Conservation (phyloP, 2,797 vertebrate species). For the Hyperoplus lanceolatus region DNA sequence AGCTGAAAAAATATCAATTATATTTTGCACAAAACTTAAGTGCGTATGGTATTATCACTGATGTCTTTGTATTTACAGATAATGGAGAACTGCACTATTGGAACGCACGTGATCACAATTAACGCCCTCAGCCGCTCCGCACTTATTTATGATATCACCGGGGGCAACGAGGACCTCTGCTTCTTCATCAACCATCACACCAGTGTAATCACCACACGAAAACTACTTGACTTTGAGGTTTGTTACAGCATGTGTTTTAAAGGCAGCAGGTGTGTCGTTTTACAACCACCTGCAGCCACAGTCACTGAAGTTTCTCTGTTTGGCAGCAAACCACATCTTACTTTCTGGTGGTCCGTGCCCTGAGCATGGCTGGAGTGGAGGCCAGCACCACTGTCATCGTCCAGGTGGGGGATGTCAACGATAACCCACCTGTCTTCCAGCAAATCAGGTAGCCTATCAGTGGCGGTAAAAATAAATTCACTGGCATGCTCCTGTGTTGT, state of each 20-base stretch:
- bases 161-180: conserved; percentile 88
- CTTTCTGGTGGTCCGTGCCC: conserved; percentile 88
- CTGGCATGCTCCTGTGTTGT: background rate
- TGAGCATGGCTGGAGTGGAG: conserved; percentile 93
- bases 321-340: conserved; percentile 82
- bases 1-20: background rate
- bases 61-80: conserved; percentile 75
- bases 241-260: conserved; percentile 15
- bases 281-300: background rate
- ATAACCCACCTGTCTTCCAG: conserved; percentile 90
- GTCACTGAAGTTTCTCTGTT: conserved; percentile 29
- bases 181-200: conserved; percentile 95
- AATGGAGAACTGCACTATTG: conserved; percentile 88
- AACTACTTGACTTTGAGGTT: conserved; percentile 92
- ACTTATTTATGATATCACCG: conserved; percentile 91
- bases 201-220: conserved; percentile 91
- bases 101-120: conserved; percentile 90
- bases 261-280: background rate
- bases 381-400: conserved; percentile 88
- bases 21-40: background rate
- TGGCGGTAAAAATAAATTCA: background rate
- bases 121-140: conserved; percentile 91
- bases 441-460: conserved; percentile 83
- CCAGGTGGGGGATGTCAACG: conserved; percentile 94
- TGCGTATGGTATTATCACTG: background rate